These are phyloP conservation scores for Osedax frankpressi DNA, from an alignment of 2,888 invertebrate genomes.

Conservation along the genomic window DNA sequence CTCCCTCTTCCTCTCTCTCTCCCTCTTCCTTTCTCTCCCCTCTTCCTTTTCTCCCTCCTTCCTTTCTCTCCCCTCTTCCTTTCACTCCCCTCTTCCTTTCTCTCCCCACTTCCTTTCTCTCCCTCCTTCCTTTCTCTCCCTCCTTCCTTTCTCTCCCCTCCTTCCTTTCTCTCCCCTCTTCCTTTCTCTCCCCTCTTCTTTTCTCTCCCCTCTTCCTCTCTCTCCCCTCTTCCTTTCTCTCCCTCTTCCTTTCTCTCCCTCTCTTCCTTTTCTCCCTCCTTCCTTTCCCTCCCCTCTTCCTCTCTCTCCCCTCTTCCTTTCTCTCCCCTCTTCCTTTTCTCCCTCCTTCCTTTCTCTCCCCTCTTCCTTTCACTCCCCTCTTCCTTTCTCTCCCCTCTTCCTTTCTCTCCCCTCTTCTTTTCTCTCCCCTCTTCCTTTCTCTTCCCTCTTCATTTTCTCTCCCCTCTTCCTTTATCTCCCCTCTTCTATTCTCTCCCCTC, in stretches of 20 bases:
- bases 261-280: neutral
- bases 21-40: neutral
- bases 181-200: too few species aligned
- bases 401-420: neutral
- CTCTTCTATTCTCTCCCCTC: too few species aligned
- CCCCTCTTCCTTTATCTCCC: neutral
- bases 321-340: neutral
- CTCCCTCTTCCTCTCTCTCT: too few species aligned
- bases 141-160: too few species aligned
- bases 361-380: neutral
- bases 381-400: neutral
- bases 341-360: neutral
- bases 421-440: neutral
- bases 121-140: too few species aligned
- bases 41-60: too few species aligned
- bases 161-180: too few species aligned
- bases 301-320: neutral
- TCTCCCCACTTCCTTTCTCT: too few species aligned
- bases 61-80: too few species aligned
- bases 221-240: neutral
- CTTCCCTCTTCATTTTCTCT: neutral
- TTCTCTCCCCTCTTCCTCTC: neutral
- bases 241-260: neutral
- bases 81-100: too few species aligned
- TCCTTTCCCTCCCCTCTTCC: constrained; percentile 1